Percentiles rank a stretch among this genome's conserved stretches.
Evolutionary conservation across 2,888 invertebrate genomes (phyloP).

Genomic region (Apodemia zela): DNA sequence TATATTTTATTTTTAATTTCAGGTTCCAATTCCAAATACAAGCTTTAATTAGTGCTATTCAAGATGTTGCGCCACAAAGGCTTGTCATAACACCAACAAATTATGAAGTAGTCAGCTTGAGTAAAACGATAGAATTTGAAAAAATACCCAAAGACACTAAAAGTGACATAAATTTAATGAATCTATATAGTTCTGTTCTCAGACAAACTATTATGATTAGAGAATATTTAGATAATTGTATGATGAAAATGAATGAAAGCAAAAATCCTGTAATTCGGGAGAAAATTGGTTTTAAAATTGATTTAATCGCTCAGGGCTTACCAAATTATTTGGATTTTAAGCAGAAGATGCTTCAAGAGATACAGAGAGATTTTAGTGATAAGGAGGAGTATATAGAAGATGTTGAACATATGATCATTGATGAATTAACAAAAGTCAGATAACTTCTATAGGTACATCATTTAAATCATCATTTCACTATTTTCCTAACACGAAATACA

Average conservation of each 20-base stretch:
- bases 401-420: conserved; percentile 38
- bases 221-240: conserved; percentile 53
- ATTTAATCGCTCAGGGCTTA: conserved; percentile 51
- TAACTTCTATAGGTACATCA: no score
- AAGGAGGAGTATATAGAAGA: conserved; percentile 18
- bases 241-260: conserved; percentile 55
- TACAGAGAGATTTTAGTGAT: conserved; percentile 37
- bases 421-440: conserved; percentile 27
- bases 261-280: conserved; percentile 39
- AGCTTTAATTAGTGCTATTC: conserved; percentile 60
- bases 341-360: conserved; percentile 43
- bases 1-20: conserved; percentile 36
- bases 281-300: conserved; percentile 53
- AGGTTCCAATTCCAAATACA: conserved; percentile 57
- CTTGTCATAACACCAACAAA: conserved; percentile 46
- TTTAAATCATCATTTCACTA: no score
- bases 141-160: conserved; percentile 13
- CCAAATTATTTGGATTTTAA: conserved; percentile 44
- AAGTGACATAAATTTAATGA: conserved; percentile 34
- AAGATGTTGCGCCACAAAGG: conserved; percentile 54
- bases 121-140: background rate
- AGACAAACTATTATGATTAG: conserved; percentile 46
- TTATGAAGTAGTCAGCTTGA: conserved; percentile 1
- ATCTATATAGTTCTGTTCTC: conserved; percentile 44
- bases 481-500: no score